Evolutionary conservation across 2,797 vertebrate genomes (phyloP).

Genomic region (Pseudochromis fuscus): DNA sequence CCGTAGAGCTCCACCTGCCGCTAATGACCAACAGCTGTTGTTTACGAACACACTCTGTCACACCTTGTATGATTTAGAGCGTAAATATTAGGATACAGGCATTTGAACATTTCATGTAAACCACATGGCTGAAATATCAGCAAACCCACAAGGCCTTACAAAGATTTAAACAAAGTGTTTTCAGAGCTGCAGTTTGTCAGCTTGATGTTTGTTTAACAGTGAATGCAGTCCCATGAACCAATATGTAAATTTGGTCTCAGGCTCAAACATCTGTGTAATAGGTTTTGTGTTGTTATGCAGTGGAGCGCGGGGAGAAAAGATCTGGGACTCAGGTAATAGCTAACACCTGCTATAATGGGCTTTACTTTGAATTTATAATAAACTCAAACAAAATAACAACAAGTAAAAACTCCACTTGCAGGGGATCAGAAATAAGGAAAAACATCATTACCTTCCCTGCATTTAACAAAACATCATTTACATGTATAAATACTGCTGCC

Average conservation of each 20-base stretch:
- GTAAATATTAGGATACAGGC: constrained; percentile 48
- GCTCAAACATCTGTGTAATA: no score
- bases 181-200: constrained; percentile 6
- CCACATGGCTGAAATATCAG: constrained; percentile 42
- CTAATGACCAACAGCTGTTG: constrained; percentile 61
- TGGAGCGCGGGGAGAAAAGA: neutral
- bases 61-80: constrained; percentile 38
- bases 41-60: constrained; percentile 62
- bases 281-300: constrained; percentile 2
- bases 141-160: constrained; percentile 18
- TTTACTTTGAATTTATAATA: neutral
- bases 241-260: constrained; percentile 3
- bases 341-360: neutral
- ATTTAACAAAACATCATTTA: neutral
- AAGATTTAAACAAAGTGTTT: constrained; percentile 16
- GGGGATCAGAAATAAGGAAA: neutral
- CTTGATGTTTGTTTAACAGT: constrained; percentile 6
- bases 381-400: neutral
- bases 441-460: neutral
- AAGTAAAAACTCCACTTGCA: neutral
- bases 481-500: neutral
- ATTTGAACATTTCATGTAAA: constrained; percentile 53
- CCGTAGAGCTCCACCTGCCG: constrained; percentile 35
- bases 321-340: constrained; percentile 5
- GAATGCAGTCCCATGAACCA: constrained; percentile 3